A percentile compares a stretch with the other conserved stretches of the same genome.
Evolutionary conservation across 37 sponge, comb jelly and placozoan genomes (phyloP).

Genomic region (Aplysina aerophoba): DNA sequence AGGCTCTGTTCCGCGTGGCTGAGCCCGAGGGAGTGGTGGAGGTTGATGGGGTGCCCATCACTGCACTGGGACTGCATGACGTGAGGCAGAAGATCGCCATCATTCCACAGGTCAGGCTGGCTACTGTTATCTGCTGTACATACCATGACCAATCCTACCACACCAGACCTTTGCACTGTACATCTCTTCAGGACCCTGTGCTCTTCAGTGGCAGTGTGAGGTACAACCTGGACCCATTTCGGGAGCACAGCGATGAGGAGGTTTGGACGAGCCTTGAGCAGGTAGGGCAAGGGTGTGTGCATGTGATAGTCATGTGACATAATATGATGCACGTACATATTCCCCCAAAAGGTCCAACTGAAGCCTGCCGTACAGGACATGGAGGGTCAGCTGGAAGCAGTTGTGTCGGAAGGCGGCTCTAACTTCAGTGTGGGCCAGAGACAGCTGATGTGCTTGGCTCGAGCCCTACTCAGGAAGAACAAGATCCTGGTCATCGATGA

Average conservation of each 20-base stretch:
- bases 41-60: slow-evolving; percentile 75
- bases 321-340: no score
- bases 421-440: slow-evolving; percentile 83
- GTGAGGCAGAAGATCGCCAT: slow-evolving; percentile 75
- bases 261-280: slow-evolving; percentile 83
- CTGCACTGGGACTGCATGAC: slow-evolving; percentile 75
- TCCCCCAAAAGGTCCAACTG: slow-evolving; percentile 58
- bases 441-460: slow-evolving; percentile 77
- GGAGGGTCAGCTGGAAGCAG: slow-evolving; percentile 58
- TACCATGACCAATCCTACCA: no score
- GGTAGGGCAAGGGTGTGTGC: slow-evolving; percentile 26
- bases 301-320: background rate
- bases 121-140: slow-evolving; percentile 45
- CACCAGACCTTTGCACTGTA: background rate
- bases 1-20: slow-evolving; percentile 82
- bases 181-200: slow-evolving; percentile 73
- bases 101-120: slow-evolving; percentile 38
- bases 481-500: slow-evolving; percentile 80
- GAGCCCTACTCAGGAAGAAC: slow-evolving; percentile 73
- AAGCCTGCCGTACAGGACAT: slow-evolving; percentile 58
- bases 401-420: slow-evolving; percentile 66
- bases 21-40: slow-evolving; percentile 75
- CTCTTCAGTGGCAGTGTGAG: slow-evolving; percentile 87
- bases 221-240: slow-evolving; percentile 91
- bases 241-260: slow-evolving; percentile 60